Evolutionary conservation across 2,113 vertebrate species (phyloP).

Genomic region (Shinisaurus crocodilurus): DNA sequence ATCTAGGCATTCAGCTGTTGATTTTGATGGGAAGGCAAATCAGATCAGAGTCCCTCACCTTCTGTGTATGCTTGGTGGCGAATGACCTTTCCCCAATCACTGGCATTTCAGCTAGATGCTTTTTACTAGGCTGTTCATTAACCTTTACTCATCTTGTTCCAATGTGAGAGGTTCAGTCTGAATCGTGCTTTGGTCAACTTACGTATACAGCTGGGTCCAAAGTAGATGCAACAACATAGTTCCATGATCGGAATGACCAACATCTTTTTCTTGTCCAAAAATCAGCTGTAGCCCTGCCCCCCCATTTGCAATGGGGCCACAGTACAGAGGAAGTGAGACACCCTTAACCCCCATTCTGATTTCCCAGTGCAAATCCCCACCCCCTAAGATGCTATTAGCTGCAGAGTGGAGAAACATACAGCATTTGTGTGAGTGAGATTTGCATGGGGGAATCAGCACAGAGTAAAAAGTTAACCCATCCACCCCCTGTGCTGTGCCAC

Average conservation of each 20-base stretch:
- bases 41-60: not conserved
- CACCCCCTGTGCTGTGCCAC: too few species aligned
- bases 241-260: not conserved
- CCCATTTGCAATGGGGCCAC: not conserved
- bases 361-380: too few species aligned
- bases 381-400: too few species aligned
- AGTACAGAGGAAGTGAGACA: not conserved
- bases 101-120: not conserved
- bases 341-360: too few species aligned
- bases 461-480: too few species aligned
- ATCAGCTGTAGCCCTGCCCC: not conserved
- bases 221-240: too few species aligned
- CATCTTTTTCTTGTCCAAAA: not conserved
- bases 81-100: fast-evolving
- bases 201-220: not conserved
- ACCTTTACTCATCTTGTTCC: not conserved
- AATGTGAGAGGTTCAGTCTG: too few species aligned
- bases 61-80: not conserved
- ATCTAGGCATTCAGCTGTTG: not conserved
- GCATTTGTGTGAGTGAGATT: too few species aligned
- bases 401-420: too few species aligned
- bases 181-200: not conserved
- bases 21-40: not conserved
- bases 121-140: constrained; percentile 43
- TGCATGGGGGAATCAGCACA: too few species aligned